These are phyloP conservation scores for Exephanes ischioxanthus DNA, from an alignment of 2,888 invertebrate species.

Conservation along the genomic window DNA sequence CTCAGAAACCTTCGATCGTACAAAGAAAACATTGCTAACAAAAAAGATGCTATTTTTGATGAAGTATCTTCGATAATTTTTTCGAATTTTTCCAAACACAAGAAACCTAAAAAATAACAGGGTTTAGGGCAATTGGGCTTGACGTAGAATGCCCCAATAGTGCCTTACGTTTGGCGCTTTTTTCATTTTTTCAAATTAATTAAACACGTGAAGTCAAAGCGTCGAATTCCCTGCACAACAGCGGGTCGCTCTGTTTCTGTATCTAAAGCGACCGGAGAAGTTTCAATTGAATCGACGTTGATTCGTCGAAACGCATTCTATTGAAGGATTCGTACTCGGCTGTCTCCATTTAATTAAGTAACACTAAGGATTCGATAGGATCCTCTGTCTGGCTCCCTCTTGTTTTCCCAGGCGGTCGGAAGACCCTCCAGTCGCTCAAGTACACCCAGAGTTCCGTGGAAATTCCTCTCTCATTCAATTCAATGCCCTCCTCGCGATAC, in stretches of 20 bases:
- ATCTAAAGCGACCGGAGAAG: slow-evolving; percentile 20
- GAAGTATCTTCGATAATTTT: too few relatives aligned
- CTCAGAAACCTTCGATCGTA: too few relatives aligned
- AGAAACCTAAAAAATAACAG: too few relatives aligned
- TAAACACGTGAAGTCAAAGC: not conserved
- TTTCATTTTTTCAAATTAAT: not conserved
- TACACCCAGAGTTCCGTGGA: slow-evolving; percentile 8
- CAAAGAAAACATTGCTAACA: too few relatives aligned
- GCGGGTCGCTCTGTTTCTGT: not conserved
- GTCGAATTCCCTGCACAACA: not conserved
- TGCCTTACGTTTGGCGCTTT: not conserved
- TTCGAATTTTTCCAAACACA: too few relatives aligned
- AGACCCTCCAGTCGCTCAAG: slow-evolving; percentile 9
- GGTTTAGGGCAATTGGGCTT: too few relatives aligned
- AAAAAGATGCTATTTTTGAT: too few relatives aligned
- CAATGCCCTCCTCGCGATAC: slow-evolving; percentile 13
- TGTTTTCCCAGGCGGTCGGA: slow-evolving; percentile 30
- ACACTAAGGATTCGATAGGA: slow-evolving; percentile 24
- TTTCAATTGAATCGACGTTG: slow-evolving; percentile 36
- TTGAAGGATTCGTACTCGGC: slow-evolving; percentile 35
- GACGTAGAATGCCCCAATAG: not conserved
- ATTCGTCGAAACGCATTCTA: slow-evolving; percentile 22
- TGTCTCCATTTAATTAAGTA: slow-evolving; percentile 46
- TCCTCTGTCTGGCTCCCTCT: slow-evolving; percentile 12
- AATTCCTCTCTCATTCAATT: slow-evolving; percentile 33